Conservation (phyloP, 2,797 vertebrate species). For the Fistularia tabacaria region DNA sequence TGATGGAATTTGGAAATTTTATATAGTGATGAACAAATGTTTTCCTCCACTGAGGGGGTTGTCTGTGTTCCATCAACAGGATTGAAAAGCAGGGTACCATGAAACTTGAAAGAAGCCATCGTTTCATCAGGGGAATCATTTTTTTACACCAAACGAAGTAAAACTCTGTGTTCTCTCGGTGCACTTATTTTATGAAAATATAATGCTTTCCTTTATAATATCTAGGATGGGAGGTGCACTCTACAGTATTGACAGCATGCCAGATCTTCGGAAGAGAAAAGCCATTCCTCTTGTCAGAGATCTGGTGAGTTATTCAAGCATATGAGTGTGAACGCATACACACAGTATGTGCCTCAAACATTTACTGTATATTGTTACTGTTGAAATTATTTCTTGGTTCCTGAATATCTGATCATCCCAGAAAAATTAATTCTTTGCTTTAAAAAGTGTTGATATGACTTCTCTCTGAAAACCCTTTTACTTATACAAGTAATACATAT, state of each 20-base stretch:
- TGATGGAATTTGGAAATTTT: too few relatives aligned
- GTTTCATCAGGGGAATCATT: too few relatives aligned
- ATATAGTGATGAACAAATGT: too few relatives aligned
- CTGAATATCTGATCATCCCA: constrained; percentile 4
- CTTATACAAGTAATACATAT: too few relatives aligned
- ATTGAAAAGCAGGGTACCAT: too few relatives aligned
- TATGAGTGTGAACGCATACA: constrained; percentile 7
- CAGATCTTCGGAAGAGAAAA: constrained; percentile 95
- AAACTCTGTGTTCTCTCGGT: neutral
- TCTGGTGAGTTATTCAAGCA: constrained; percentile 80
- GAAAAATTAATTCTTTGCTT: neutral
- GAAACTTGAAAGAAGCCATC: too few relatives aligned
- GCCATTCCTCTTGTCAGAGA: constrained; percentile 93
- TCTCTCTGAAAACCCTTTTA: neutral
- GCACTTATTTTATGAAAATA: constrained; percentile 1
- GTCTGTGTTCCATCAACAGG: too few relatives aligned
- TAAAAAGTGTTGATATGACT: neutral
- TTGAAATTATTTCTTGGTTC: neutral
- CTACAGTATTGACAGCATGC: constrained; percentile 99
- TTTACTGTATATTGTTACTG: neutral
- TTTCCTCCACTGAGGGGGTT: too few relatives aligned
- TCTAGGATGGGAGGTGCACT: constrained; percentile 90
- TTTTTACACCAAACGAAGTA: too few relatives aligned
- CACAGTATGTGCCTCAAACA: neutral
- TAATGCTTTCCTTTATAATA: constrained; percentile 38